These are phyloP conservation scores for Hapalemur alaotrensis DNA, from an alignment of 2,797 vertebrate genomes.

Conservation along the genomic window DNA sequence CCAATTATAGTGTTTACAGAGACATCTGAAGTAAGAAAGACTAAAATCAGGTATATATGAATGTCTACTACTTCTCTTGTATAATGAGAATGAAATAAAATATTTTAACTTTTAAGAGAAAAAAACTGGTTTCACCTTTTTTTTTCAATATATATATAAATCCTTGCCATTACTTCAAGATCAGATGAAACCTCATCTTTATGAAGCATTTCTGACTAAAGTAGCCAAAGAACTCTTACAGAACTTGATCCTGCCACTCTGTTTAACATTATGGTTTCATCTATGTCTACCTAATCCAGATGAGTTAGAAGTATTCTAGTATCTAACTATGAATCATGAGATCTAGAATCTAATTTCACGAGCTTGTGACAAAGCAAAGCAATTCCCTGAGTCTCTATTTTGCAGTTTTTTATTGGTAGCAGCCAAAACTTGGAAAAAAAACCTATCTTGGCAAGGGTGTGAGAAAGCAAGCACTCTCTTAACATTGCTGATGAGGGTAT, in stretches of 20 bases:
- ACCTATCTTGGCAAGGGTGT: background rate
- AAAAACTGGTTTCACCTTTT: background rate
- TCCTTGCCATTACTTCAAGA: background rate
- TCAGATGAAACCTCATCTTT: background rate
- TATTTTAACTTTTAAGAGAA: background rate
- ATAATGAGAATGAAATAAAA: slow-evolving; percentile 38
- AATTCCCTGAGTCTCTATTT: background rate
- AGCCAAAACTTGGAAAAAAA: background rate
- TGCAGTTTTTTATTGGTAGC: background rate
- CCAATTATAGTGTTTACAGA: slow-evolving; percentile 96
- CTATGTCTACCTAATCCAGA: background rate
- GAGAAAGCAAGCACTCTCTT: background rate
- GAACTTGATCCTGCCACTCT: background rate
- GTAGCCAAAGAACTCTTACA: background rate
- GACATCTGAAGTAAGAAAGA: slow-evolving; percentile 92
- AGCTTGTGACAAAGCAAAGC: slow-evolving; percentile 3
- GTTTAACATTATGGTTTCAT: background rate
- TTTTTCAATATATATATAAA: background rate
- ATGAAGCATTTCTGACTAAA: slow-evolving; percentile 26
- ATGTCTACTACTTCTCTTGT: background rate
- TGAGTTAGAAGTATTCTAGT: background rate
- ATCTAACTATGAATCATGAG: background rate
- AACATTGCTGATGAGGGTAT: background rate
- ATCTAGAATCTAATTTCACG: slow-evolving; percentile 11
- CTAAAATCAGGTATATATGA: slow-evolving; percentile 91